These are phyloP conservation scores for Sphecodes monilicornis DNA, from an alignment of 2,888 invertebrate species.

Conservation along the genomic window DNA sequence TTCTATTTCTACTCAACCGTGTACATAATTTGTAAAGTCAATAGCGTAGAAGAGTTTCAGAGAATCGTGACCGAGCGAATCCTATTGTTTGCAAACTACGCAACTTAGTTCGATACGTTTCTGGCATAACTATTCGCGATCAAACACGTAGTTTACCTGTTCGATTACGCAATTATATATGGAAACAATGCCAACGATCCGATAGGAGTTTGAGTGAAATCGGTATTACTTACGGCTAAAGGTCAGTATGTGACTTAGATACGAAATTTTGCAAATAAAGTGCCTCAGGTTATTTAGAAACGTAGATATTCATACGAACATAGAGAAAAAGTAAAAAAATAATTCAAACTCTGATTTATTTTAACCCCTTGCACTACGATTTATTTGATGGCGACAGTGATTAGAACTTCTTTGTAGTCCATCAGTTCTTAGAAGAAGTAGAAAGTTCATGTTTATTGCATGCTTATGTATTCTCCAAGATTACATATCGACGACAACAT, in stretches of 20 bases:
- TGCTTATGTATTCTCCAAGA: no score
- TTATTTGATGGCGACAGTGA: no score
- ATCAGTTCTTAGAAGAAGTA: no score
- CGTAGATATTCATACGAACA: not conserved
- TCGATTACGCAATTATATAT: not conserved
- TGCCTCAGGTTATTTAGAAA: not conserved
- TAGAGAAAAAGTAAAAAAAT: not conserved
- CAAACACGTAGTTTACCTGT: not conserved
- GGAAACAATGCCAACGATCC: not conserved
- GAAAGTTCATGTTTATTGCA: no score
- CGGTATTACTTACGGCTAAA: not conserved
- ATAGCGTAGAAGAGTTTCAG: not conserved
- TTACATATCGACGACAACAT: no score
- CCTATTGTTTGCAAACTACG: not conserved
- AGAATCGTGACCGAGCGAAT: not conserved
- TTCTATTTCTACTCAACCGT: not conserved
- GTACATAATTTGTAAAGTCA: not conserved
- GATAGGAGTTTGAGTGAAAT: conserved; percentile 8
- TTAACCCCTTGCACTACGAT: no score
- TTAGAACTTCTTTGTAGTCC: no score
- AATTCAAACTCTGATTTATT: not conserved
- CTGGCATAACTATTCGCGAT: conserved; percentile 6
- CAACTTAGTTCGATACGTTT: not conserved
- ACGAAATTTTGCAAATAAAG: not conserved
- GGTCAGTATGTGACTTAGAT: not conserved